A percentile compares a stretch with the other conserved stretches of the same genome.
Conservation (phyloP, 2,888 invertebrate species). For the Myopa testacea region DNA sequence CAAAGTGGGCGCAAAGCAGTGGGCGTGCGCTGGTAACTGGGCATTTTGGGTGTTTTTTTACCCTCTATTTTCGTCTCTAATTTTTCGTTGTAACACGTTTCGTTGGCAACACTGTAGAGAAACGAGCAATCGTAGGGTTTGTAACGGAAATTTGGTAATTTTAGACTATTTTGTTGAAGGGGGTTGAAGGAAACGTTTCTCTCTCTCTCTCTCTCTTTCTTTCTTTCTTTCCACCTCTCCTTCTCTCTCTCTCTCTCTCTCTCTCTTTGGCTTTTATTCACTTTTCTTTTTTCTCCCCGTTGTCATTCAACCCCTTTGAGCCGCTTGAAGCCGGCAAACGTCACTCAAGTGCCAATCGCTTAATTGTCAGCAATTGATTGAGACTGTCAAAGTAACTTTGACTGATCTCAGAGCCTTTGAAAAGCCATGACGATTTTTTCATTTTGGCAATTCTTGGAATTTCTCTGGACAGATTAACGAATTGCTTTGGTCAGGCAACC, state of each 20-base stretch:
- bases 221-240: conserved; percentile 5
- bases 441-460: conserved; percentile 37
- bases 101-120: background rate
- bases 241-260: background rate
- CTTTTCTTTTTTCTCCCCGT: background rate
- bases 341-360: conserved; percentile 33
- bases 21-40: background rate
- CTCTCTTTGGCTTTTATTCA: background rate
- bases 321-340: background rate
- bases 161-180: background rate
- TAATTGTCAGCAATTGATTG: conserved; percentile 45
- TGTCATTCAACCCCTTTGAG: background rate
- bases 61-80: background rate
- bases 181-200: no score
- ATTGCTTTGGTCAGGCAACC: conserved; percentile 1
- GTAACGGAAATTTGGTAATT: conserved; percentile 2
- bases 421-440: conserved; percentile 32
- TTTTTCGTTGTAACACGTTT: background rate
- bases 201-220: background rate
- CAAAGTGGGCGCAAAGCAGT: background rate
- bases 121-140: no score
- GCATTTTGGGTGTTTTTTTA: background rate
- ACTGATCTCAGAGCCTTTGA: background rate
- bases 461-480: conserved; percentile 30
- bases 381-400: conserved; percentile 43